Evolutionary conservation across 1,140 invertebrate genomes (phyloP).

Genomic region (Macrosteles quadrilineatus): DNA sequence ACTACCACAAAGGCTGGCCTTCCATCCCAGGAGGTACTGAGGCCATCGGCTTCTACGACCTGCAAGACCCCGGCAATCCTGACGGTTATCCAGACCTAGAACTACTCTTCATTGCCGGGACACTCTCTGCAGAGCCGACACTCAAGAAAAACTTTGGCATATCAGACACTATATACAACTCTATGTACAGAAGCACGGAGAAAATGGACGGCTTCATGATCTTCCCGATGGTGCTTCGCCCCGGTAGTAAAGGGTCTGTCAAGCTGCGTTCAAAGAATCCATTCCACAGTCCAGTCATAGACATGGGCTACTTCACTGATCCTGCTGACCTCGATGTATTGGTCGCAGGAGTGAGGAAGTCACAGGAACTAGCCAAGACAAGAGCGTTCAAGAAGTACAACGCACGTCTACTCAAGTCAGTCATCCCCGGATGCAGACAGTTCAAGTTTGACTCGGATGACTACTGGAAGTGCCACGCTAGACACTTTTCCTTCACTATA

Average conservation of each 20-base stretch:
- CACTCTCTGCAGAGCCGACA: constrained; percentile 56
- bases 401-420: constrained; percentile 60
- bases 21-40: constrained; percentile 80
- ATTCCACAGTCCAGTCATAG: constrained; percentile 73
- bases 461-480: constrained; percentile 73
- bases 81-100: constrained; percentile 75
- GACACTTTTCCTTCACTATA: constrained; percentile 68
- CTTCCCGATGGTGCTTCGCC: constrained; percentile 69
- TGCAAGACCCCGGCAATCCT: constrained; percentile 62
- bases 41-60: constrained; percentile 72
- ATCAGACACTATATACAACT: constrained; percentile 56
- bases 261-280: constrained; percentile 69
- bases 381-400: constrained; percentile 59
- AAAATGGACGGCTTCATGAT: constrained; percentile 61
- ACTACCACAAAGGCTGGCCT: constrained; percentile 65
- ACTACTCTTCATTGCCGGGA: constrained; percentile 62
- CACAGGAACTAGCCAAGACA: constrained; percentile 59
- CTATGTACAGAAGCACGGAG: constrained; percentile 55
- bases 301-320: constrained; percentile 75
- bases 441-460: constrained; percentile 62
- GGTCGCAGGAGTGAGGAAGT: constrained; percentile 61
- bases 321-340: constrained; percentile 63
- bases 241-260: constrained; percentile 72
- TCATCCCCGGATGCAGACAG: constrained; percentile 64
- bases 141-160: constrained; percentile 59